Base-by-base conservation (phyloP, 92 coral and sea anemone species). In the Epizoanthus fatuus region DNA sequence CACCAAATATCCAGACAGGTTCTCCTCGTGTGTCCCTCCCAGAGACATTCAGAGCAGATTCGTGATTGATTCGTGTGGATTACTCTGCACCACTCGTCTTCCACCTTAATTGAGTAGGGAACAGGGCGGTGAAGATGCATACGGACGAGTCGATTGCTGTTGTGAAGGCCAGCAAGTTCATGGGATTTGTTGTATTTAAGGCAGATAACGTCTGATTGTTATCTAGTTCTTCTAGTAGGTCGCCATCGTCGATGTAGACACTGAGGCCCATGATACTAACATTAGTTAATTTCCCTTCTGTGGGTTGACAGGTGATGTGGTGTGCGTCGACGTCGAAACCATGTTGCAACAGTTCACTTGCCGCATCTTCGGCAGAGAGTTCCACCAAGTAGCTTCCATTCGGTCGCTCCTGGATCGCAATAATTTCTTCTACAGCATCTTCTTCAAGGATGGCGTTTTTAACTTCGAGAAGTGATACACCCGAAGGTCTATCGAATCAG, bases 161-260 rank as follows among this genome's bases (percentile, higher is more conserved):
- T 89, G 16, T 89, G 85, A 0, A 77, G 22, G 0, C 88, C 85
- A 12, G 88, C 89, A 5, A 89, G 47, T 5, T 52, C 73, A 63
- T 89, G 92, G 53, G 73, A 84, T 0, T 54, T 32, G 25, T 84
- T 83, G 35, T 83, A 84, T 59, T 84, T 83, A 0, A 89, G 65
- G 3, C 92, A 12, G 7, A 89, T 79, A 8, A 89, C 56, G 1
- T 77, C 66, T 7, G 81, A 54, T 16, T 84, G 82, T 7, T 7
- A 0, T 1, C 10, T 16, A 75, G 19, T 0, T n/a, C 84, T 0
- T 25, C 20, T 0, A 0, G 19, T 2, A 79, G 22, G 0, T 75
- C 70, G 0, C 63, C 85, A 10, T 86, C 85, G 0, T 86, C 49
- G 8, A 85, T 64, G 44, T 17, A 85, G 7, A 81, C 75, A 4